Conservation (phyloP, 2,888 invertebrate genomes). For the Dolomedes plantarius region DNA sequence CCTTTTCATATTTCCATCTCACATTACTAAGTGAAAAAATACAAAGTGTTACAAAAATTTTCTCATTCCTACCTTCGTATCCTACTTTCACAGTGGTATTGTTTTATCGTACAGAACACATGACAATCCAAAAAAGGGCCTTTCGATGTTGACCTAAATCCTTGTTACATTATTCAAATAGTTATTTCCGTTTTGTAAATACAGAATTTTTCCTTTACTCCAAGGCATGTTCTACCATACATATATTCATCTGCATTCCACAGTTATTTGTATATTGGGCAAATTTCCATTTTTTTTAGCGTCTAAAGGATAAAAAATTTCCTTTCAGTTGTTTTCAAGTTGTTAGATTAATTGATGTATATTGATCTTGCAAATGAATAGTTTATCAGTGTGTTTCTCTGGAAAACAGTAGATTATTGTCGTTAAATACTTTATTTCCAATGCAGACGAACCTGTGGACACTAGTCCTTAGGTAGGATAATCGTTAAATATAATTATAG, state of each 20-base stretch:
- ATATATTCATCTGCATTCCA: neutral
- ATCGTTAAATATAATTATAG: no score
- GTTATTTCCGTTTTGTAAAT: neutral
- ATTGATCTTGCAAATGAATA: slow-evolving; percentile 9
- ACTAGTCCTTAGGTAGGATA: no score
- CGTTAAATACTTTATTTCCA: no score
- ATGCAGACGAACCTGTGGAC: no score
- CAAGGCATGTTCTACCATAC: neutral
- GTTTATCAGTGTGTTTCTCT: neutral
- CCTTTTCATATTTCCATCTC: no score
- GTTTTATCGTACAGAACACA: neutral
- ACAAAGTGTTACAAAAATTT: no score
- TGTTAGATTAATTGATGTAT: neutral
- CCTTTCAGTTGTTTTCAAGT: neutral
- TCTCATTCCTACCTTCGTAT: no score
- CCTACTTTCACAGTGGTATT: neutral
- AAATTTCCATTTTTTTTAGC: neutral
- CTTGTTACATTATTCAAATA: neutral
- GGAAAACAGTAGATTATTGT: no score
- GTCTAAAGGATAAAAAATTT: no score
- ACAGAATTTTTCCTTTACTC: neutral
- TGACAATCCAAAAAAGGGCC: neutral
- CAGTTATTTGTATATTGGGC: neutral
- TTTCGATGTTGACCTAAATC: neutral
- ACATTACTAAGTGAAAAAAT: no score